Evolutionary conservation across 1,140 invertebrate species (phyloP).

Genomic region (Drosophila santomea): DNA sequence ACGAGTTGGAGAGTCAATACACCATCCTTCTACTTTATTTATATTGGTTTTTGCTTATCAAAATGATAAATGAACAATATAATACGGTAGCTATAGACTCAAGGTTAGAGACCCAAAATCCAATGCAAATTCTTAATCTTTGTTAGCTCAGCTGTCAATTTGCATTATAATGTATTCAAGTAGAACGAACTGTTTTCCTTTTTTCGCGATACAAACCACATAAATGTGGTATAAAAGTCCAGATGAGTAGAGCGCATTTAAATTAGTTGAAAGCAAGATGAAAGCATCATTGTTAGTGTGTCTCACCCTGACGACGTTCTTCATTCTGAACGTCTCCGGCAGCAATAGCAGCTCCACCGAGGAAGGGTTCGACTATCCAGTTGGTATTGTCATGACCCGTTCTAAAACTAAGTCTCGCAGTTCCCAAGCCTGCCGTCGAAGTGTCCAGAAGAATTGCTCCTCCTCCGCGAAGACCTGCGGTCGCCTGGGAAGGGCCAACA

Average conservation of each 20-base stretch:
- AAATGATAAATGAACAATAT: slow-evolving; percentile 6
- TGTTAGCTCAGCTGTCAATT: slow-evolving; percentile 24
- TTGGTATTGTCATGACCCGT: neutral
- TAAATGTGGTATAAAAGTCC: slow-evolving; percentile 29
- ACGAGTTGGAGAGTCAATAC: neutral
- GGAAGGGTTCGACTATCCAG: slow-evolving; percentile 12
- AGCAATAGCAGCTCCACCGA: neutral
- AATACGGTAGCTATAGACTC: neutral
- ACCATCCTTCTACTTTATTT: neutral
- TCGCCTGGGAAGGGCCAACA: slow-evolving; percentile 36
- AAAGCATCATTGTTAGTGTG: slow-evolving; percentile 11
- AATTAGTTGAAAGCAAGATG: slow-evolving; percentile 18
- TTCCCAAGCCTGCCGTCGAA: slow-evolving; percentile 8
- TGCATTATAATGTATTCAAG: slow-evolving; percentile 15
- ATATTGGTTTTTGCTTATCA: neutral
- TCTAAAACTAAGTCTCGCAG: slow-evolving; percentile 25
- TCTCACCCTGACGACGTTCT: slow-evolving; percentile 14
- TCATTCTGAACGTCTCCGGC: neutral
- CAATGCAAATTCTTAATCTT: slow-evolving; percentile 23
- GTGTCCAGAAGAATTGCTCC: slow-evolving; percentile 5
- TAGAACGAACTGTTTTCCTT: slow-evolving; percentile 17
- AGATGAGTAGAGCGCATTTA: slow-evolving; percentile 1
- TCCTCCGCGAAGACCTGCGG: slow-evolving; percentile 11
- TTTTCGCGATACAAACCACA: slow-evolving; percentile 34
- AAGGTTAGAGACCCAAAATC: slow-evolving; percentile 20